A percentile compares a stretch with the other conserved stretches of the same genome.
Evolutionary conservation across 2,888 invertebrate genomes (phyloP).

Genomic region (Nezara viridula): DNA sequence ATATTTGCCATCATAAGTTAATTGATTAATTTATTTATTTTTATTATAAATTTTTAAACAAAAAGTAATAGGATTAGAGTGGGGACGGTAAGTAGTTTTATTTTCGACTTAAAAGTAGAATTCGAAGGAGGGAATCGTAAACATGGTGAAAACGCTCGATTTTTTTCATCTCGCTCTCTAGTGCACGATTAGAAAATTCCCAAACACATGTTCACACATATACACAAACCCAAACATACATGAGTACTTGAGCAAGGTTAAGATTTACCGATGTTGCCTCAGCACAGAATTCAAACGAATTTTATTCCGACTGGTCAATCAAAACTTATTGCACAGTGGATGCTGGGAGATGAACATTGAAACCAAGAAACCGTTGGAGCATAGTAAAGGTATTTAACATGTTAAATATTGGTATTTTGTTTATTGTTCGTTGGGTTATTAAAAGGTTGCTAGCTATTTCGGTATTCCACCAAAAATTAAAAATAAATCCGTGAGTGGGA

Average conservation of each 20-base stretch:
- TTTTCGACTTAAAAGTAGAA: background rate
- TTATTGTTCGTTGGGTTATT: too few relatives aligned
- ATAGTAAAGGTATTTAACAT: background rate
- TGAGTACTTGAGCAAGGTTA: background rate
- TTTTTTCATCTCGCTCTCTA: background rate
- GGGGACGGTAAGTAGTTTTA: background rate
- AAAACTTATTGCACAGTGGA: background rate
- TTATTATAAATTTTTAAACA: too few relatives aligned
- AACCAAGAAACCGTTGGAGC: background rate
- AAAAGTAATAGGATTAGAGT: too few relatives aligned
- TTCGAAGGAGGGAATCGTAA: background rate
- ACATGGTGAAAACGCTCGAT: background rate
- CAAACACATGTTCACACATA: background rate
- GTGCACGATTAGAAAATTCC: slow-evolving; percentile 59
- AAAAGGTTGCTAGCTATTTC: too few relatives aligned
- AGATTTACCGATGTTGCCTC: background rate
- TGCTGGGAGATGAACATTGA: background rate
- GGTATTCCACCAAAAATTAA: too few relatives aligned
- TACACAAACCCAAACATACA: background rate
- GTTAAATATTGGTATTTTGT: background rate
- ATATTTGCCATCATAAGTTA: too few relatives aligned
- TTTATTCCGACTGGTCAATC: background rate
- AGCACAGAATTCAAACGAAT: background rate
- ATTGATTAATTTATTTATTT: too few relatives aligned
- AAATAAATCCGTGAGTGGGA: too few relatives aligned